Percentiles rank a stretch among this genome's conserved stretches.
These are phyloP conservation scores for Rhegmatorhina hoffmannsi DNA, from an alignment of 2,113 vertebrate species.

Conservation along the genomic window DNA sequence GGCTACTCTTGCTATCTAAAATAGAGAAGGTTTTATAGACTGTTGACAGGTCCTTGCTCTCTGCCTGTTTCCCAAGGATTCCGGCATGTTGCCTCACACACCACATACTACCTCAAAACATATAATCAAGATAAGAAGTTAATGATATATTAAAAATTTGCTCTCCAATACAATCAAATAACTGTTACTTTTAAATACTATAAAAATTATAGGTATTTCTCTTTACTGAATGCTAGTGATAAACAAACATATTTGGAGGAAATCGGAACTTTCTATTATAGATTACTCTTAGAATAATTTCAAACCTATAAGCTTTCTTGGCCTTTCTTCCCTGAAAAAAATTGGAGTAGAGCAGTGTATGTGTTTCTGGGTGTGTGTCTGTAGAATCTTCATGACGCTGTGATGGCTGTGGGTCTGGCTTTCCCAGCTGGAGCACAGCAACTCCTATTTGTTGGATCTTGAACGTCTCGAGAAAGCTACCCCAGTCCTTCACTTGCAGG, in stretches of 20 bases:
- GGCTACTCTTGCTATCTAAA: background rate
- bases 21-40: background rate
- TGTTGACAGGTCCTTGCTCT: background rate
- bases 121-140: background rate
- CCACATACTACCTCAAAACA: background rate
- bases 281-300: background rate
- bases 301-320: background rate
- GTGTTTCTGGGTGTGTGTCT: background rate
- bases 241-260: background rate
- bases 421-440: background rate
- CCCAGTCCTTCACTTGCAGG: background rate
- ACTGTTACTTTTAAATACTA: background rate
- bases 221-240: background rate
- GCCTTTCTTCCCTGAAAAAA: background rate
- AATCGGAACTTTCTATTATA: background rate
- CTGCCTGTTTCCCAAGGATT: background rate
- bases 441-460: background rate
- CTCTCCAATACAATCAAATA: background rate
- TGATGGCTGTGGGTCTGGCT: background rate
- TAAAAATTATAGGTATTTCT: background rate
- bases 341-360: fast-evolving
- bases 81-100: background rate
- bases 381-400: background rate
- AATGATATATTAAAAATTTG: background rate
- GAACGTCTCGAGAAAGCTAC: background rate